These are phyloP conservation scores for Callyntrura sp. DNA, from an alignment of 2,888 invertebrate species.

Conservation along the genomic window DNA sequence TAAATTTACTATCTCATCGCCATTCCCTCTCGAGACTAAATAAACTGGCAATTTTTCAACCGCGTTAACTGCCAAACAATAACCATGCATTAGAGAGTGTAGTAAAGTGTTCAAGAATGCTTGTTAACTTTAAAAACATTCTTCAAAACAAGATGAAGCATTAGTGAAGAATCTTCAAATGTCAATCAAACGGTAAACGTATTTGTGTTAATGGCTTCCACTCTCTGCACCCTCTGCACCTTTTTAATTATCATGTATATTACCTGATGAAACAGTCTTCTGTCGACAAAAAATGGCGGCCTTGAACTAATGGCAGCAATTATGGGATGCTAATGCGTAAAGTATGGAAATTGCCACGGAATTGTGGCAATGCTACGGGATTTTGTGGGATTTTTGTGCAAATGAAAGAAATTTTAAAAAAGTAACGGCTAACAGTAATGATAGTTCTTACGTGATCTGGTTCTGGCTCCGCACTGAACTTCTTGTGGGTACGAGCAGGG, in stretches of 20 bases:
- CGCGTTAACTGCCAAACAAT: constrained; percentile 10
- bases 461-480: constrained; percentile 90
- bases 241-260: constrained; percentile 8
- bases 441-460: constrained; percentile 87
- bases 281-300: constrained; percentile 1
- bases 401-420: not conserved
- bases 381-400: not conserved
- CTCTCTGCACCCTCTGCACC: too few species aligned
- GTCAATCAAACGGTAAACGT: not conserved
- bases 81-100: constrained; percentile 10
- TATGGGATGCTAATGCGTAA: too few species aligned
- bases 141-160: too few species aligned
- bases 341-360: too few species aligned
- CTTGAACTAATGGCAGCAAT: constrained; percentile 21
- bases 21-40: constrained; percentile 39
- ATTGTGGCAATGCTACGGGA: too few species aligned
- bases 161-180: not conserved
- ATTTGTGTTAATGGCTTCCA: constrained; percentile 7
- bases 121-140: too few species aligned
- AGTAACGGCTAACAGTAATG: not conserved
- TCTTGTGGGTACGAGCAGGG: constrained; percentile 95
- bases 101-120: not conserved
- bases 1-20: constrained; percentile 22
- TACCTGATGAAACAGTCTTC: not conserved
- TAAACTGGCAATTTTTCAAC: not conserved